Conservation (phyloP, 2,888 invertebrate genomes). For the Latrodectus hesperus region DNA sequence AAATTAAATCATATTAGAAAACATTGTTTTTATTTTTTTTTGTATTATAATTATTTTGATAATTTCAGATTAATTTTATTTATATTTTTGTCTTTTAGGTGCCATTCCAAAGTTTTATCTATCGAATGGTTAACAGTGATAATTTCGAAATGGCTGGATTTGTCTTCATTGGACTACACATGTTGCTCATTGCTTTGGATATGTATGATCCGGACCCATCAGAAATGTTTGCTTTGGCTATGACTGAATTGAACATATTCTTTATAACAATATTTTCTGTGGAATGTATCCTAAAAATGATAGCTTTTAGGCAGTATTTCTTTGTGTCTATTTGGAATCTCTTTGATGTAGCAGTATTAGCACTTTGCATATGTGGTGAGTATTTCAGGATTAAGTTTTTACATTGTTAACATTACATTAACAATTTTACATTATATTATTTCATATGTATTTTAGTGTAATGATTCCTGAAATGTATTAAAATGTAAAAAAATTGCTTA, state of each 20-base stretch:
- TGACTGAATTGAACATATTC: conserved; percentile 60
- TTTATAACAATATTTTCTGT: conserved; percentile 56
- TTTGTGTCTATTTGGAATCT: conserved; percentile 53
- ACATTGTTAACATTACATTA: too few relatives aligned
- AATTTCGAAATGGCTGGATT: conserved; percentile 66
- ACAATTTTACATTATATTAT: too few relatives aligned
- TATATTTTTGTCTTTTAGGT: conserved; percentile 7
- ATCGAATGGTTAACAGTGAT: conserved; percentile 62
- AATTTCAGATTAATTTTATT: background rate
- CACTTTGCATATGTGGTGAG: conserved; percentile 64
- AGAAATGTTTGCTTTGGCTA: conserved; percentile 66
- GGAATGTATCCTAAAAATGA: conserved; percentile 48
- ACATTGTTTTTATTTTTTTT: background rate
- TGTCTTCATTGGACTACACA: conserved; percentile 66
- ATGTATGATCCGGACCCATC: conserved; percentile 67
- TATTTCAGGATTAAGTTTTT: background rate
- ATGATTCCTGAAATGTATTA: too few relatives aligned
- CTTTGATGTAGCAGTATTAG: conserved; percentile 55
- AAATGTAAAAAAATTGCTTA: too few relatives aligned
- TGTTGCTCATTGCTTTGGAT: conserved; percentile 62
- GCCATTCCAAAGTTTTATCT: conserved; percentile 50
- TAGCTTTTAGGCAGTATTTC: conserved; percentile 56
- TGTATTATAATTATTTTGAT: background rate
- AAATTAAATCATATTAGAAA: too few relatives aligned
- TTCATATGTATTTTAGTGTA: too few relatives aligned